A percentile compares a stretch with the other conserved stretches of the same genome.
Evolutionary conservation across 2,797 vertebrate genomes (phyloP).

Genomic region (Phrynocephalus forsythii): DNA sequence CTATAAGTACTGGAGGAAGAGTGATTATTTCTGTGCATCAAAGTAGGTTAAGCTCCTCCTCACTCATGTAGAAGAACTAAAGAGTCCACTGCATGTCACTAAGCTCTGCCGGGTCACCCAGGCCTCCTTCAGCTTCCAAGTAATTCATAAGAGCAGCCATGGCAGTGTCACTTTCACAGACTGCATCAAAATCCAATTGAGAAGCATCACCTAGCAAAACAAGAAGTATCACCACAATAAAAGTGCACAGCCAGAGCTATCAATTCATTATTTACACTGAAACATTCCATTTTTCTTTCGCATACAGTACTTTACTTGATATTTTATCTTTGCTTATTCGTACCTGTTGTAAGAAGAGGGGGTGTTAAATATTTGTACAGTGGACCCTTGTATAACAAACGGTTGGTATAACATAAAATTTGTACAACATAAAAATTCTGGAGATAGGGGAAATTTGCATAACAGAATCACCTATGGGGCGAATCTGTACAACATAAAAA

Average conservation of each 20-base stretch:
- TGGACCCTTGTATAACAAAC: too few relatives aligned
- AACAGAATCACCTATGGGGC: too few relatives aligned
- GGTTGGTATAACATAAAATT: too few relatives aligned
- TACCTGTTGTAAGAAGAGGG: neutral
- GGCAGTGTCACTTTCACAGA: slow-evolving; percentile 86
- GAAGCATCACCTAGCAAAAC: slow-evolving; percentile 80
- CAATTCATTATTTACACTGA: neutral
- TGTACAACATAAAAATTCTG: too few relatives aligned
- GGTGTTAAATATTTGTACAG: too few relatives aligned
- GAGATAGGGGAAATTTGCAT: too few relatives aligned
- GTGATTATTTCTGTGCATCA: slow-evolving; percentile 54
- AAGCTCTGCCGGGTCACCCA: slow-evolving; percentile 87
- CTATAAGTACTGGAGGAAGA: slow-evolving; percentile 71
- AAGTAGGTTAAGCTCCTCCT: slow-evolving; percentile 39
- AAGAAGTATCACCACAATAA: neutral
- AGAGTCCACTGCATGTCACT: slow-evolving; percentile 91
- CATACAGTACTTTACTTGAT: neutral
- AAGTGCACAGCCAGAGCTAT: neutral
- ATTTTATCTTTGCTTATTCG: neutral
- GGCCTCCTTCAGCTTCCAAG: slow-evolving; percentile 89
- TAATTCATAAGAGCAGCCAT: slow-evolving; percentile 95
- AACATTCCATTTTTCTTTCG: neutral
- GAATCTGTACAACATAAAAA: too few relatives aligned
- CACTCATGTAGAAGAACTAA: slow-evolving; percentile 68
- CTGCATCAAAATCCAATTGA: slow-evolving; percentile 87